Conservation (phyloP, 2,113 vertebrate species). For the Cricetomys ansorgei region DNA sequence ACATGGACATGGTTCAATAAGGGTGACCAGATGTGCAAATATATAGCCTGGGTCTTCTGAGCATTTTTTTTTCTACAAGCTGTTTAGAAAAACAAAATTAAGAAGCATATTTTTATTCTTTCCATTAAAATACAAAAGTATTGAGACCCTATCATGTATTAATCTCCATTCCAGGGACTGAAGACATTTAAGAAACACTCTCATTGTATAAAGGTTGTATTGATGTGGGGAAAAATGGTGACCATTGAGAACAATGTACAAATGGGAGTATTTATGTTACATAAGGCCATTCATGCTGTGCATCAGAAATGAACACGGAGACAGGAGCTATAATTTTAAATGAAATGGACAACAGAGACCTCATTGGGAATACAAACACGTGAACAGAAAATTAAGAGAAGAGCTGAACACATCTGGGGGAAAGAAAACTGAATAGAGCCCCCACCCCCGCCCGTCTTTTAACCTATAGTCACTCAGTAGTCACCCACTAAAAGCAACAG, state of each 20-base stretch:
- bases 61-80: background rate
- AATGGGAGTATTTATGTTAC: background rate
- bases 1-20: no score
- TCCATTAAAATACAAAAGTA: background rate
- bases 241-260: background rate
- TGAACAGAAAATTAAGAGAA: background rate
- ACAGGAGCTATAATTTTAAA: background rate
- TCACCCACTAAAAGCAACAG: background rate
- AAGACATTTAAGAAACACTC: background rate
- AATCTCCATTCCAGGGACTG: background rate
- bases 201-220: background rate
- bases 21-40: no score
- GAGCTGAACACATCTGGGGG: fast-evolving
- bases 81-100: background rate
- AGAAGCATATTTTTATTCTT: background rate
- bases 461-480: background rate
- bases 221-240: background rate
- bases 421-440: fast-evolving
- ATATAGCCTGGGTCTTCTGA: background rate
- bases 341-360: background rate
- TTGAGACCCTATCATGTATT: background rate
- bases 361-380: background rate
- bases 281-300: background rate
- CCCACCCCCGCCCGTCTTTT: background rate
- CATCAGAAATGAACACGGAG: background rate